Base-by-base conservation (phyloP, 2,113 vertebrate species). In the Tachycineta bicolor region DNA sequence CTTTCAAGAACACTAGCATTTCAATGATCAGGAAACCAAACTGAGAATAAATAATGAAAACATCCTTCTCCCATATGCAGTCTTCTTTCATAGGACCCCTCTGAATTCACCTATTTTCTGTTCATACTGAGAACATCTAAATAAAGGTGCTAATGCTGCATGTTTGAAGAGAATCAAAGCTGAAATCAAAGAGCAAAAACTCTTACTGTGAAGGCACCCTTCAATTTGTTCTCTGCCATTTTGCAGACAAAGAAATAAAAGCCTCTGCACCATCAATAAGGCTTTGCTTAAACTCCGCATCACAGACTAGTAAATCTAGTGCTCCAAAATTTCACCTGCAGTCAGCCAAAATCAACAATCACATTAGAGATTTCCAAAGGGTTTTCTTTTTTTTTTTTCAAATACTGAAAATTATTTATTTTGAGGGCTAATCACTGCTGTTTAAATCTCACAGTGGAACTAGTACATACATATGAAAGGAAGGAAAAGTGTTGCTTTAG, bases 91-190 rank as follows among this genome's bases (percentile, higher is more conserved):
- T 3, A 68, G 8, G 71, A 67, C 34, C 41, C 41, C 28, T 91
- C 65, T 77, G 37, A 92, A 81, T 87, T 78, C 33, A 63, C 47
- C 73, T 55, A 23, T 39, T 90, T 74, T 89, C 59, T 86, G n/a
- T 41, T 93, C 75, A 29, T 55, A 52, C 64, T 23, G 68, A 74
- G 78, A 87, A 91, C 68, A 73, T 74, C 79, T 94, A 94, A 95
- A 93, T 65, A 26, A 89, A 96, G 76, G 89, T 78, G 82, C 22
- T 93, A 94, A 84, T 79, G 44, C 50, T 87, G 79, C 69, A 84
- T 26, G 44, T 93, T 94, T 96, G 95, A 96, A 94, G 89, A 86
- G 39, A 94, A 94, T 96, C 78, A 97, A 90, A 97, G 94, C 49
- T 62, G 52, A 94, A 95, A 96, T 91, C 82, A 93, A 94, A 95